A percentile compares a stretch with the other conserved stretches of the same genome.
Conservation (phyloP, 2,113 vertebrate genomes). For the Catharus bicknelli region DNA sequence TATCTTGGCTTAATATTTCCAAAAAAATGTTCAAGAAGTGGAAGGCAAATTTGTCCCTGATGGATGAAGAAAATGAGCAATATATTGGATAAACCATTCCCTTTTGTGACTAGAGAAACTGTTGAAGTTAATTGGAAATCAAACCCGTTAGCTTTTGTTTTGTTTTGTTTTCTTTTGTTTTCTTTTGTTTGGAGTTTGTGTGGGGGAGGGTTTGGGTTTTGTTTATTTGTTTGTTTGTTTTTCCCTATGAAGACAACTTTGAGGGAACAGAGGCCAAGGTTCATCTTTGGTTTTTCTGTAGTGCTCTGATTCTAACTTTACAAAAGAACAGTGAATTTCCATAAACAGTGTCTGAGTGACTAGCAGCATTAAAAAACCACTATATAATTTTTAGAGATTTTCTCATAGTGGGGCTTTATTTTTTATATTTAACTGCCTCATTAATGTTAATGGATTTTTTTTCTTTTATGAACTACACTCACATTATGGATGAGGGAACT, state of each 20-base stretch:
- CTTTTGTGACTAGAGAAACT: background rate
- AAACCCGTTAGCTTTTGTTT: background rate
- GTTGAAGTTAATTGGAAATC: background rate
- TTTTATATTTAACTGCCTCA: background rate
- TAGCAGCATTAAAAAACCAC: background rate
- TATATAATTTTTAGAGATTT: slow-evolving; percentile 18
- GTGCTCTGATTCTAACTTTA: background rate
- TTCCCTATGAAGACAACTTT: background rate
- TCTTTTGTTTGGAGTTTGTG: background rate
- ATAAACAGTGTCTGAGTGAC: background rate
- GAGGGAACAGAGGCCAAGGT: background rate
- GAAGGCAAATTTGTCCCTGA: background rate
- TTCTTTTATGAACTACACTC: slow-evolving; percentile 7
- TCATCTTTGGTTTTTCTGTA: background rate
- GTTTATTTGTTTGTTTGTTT: background rate
- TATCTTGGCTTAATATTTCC: background rate
- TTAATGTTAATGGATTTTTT: slow-evolving; percentile 28
- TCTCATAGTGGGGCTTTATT: background rate
- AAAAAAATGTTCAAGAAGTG: background rate
- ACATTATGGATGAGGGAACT: background rate
- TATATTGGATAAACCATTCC: background rate
- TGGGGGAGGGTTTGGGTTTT: too few species aligned
- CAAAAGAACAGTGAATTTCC: background rate
- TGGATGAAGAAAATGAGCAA: background rate
- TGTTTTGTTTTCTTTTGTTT: too few species aligned